These are phyloP conservation scores for Channallabes apus DNA, from an alignment of 2,797 vertebrate genomes.

Conservation along the genomic window DNA sequence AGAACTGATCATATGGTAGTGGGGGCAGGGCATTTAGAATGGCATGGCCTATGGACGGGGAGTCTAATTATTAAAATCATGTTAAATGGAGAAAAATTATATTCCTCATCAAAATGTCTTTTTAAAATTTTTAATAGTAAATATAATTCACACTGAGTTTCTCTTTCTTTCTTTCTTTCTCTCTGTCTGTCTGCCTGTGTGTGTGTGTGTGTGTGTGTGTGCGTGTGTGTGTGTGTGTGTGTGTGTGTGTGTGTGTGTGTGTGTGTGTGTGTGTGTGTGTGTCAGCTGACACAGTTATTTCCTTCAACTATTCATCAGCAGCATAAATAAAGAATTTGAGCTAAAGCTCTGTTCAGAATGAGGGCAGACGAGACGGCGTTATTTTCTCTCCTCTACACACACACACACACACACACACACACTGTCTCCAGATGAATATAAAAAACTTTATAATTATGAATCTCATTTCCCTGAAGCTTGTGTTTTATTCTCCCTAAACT, in stretches of 20 bases:
- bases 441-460: conserved; percentile 7
- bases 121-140: neutral
- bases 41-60: neutral
- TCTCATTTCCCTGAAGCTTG: conserved; percentile 5
- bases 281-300: neutral
- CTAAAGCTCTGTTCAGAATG: neutral
- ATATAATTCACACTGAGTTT: neutral
- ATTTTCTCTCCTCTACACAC: neutral
- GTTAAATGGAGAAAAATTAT: neutral
- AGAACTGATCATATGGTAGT: neutral
- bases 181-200: no score
- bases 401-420: neutral
- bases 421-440: neutral
- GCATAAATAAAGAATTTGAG: conserved; percentile 1
- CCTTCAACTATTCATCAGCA: no score
- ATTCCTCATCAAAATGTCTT: neutral
- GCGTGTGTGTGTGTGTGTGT: no score
- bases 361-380: neutral
- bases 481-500: conserved; percentile 15
- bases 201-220: no score
- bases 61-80: neutral
- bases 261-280: no score
- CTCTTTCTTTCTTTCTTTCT: neutral
- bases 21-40: neutral
- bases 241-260: no score